Percentiles rank a stretch among this genome's conserved stretches.
Conservation (phyloP, 2,888 invertebrate genomes). For the Troides aeacus region DNA sequence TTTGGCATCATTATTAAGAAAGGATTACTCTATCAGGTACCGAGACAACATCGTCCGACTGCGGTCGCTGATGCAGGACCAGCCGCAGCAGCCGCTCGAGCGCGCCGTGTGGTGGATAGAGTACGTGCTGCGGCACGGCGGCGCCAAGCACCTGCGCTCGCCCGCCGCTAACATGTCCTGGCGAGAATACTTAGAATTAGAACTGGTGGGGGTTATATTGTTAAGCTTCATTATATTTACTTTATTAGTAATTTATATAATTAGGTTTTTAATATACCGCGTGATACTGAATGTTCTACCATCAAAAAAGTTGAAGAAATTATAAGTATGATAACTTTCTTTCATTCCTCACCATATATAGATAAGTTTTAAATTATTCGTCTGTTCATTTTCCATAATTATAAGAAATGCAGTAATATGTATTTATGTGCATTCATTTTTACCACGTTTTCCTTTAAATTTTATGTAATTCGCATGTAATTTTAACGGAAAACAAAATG, state of each 20-base stretch:
- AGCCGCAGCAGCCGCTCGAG: constrained; percentile 41
- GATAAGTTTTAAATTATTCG: no score
- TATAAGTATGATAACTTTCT: no score
- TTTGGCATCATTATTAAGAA: no score
- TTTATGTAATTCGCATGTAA: no score
- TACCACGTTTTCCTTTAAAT: no score
- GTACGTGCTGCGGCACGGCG: constrained; percentile 63
- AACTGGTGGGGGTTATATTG: constrained; percentile 35
- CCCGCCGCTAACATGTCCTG: constrained; percentile 48
- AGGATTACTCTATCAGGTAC: constrained; percentile 30
- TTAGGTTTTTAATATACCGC: neutral
- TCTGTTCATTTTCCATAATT: no score
- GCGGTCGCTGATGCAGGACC: constrained; percentile 33
- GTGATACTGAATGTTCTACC: neutral
- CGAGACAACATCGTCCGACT: constrained; percentile 34
- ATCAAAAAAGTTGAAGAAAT: neutral
- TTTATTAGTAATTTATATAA: neutral
- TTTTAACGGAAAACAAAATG: no score
- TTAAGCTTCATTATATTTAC: neutral
- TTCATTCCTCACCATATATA: no score
- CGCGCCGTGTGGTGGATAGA: constrained; percentile 74
- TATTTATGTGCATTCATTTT: no score
- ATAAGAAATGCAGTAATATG: no score
- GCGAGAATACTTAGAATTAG: constrained; percentile 44
- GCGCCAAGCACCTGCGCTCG: constrained; percentile 57